Evolutionary conservation across 1,140 invertebrate species (phyloP).

Genomic region (Wiebesia pumilae): DNA sequence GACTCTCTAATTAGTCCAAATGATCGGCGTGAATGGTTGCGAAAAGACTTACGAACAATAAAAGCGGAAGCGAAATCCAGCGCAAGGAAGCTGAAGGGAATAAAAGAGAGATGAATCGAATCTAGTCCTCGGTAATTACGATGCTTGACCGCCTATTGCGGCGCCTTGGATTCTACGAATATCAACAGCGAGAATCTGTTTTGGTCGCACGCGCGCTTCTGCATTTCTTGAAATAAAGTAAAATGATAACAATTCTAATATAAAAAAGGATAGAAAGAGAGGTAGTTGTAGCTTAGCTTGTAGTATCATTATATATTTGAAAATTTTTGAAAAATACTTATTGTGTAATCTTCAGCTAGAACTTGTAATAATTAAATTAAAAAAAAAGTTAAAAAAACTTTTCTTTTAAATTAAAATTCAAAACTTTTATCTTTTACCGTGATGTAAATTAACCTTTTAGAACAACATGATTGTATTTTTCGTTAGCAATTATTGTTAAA

Average conservation of each 20-base stretch:
- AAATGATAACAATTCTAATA: conserved; percentile 23
- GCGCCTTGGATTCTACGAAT: conserved; percentile 35
- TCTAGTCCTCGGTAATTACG: conserved; percentile 47
- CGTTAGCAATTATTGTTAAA: too few species aligned
- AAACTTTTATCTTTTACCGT: too few species aligned
- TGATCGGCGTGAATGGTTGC: neutral
- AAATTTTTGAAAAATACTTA: neutral
- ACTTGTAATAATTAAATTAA: too few species aligned
- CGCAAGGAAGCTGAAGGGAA: conserved; percentile 38
- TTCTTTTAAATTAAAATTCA: too few species aligned
- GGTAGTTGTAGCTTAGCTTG: neutral
- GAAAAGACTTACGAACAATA: neutral
- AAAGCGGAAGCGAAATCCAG: conserved; percentile 24
- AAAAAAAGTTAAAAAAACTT: too few species aligned
- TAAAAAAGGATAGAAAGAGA: conserved; percentile 47
- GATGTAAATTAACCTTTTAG: too few species aligned
- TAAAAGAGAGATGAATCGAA: conserved; percentile 33
- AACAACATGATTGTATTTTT: too few species aligned
- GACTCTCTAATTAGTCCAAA: neutral
- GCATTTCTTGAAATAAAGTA: conserved; percentile 26
- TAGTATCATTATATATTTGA: neutral
- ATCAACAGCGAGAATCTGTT: conserved; percentile 28
- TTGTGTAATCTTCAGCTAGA: neutral
- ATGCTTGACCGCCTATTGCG: conserved; percentile 9
- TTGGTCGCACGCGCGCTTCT: neutral